A percentile compares a stretch with the other conserved stretches of the same genome.
Evolutionary conservation across 2,113 vertebrate species (phyloP).

Genomic region (Cinclus cinclus): DNA sequence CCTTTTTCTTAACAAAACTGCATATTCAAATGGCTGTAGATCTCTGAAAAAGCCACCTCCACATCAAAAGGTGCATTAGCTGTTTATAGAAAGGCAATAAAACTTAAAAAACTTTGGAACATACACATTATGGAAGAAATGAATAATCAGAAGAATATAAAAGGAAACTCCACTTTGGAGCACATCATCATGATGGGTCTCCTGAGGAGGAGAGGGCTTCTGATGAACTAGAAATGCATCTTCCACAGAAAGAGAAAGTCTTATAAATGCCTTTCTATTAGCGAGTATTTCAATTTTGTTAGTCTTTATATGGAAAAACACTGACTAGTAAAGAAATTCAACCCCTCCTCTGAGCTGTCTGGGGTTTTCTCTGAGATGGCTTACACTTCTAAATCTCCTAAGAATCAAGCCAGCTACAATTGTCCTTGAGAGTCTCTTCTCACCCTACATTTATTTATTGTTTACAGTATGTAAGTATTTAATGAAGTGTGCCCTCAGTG

Average conservation of each 20-base stretch:
- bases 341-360: not conserved
- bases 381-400: not conserved
- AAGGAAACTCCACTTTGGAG: not conserved
- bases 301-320: not conserved
- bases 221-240: not conserved
- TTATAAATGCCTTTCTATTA: not conserved
- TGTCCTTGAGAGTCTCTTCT: not conserved
- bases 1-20: not conserved
- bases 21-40: not conserved
- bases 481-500: not conserved
- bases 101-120: conserved; percentile 22
- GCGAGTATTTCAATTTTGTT: not conserved
- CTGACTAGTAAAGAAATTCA: not conserved
- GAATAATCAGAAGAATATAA: not conserved
- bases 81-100: conserved; percentile 19
- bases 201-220: not conserved
- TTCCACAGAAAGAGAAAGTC: not conserved
- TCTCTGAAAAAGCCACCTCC: conserved; percentile 2
- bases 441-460: not conserved
- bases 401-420: not conserved
- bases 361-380: not conserved
- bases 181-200: not conserved
- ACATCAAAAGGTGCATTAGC: not conserved
- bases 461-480: not conserved
- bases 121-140: not conserved